Evolutionary conservation across 92 coral and sea anemone species (phyloP).

Genomic region (Pocillopora grandis): DNA sequence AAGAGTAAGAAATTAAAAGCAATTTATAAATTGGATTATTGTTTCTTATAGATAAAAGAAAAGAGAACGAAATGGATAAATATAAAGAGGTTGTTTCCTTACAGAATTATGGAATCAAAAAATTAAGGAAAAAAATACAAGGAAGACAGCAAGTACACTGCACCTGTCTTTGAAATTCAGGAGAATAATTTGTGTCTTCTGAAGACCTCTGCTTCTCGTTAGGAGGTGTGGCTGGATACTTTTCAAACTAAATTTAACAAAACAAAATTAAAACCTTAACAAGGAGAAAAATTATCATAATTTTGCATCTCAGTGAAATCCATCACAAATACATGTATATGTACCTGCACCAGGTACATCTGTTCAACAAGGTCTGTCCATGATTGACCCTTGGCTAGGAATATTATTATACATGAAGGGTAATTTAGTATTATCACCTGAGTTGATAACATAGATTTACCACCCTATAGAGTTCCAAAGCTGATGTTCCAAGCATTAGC

Average conservation of each 20-base stretch:
- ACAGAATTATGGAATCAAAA: not conserved
- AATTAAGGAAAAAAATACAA: no score
- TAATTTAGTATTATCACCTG: no score
- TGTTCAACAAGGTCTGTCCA: no score
- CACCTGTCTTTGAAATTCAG: conserved; percentile 28
- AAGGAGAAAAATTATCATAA: not conserved
- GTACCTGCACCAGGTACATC: no score
- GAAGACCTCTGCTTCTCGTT: conserved; percentile 12
- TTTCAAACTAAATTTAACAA: conserved; percentile 15
- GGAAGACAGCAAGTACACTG: not conserved
- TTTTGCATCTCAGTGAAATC: not conserved
- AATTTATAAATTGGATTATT: not conserved
- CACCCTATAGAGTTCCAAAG: no score
- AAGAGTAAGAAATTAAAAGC: not conserved
- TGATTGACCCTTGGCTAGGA: no score
- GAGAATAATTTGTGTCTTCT: not conserved
- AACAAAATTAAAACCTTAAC: not conserved
- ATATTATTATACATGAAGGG: no score
- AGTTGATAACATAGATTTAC: no score
- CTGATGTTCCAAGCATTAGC: no score
- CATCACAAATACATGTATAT: not conserved
- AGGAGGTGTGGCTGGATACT: conserved; percentile 39
- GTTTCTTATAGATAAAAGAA: not conserved
- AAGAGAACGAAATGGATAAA: not conserved
- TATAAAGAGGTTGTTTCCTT: not conserved